phyloP scores from a whole-genome alignment of 2,797 vertebrate genomes.

The Falco columbarius region DNA sequence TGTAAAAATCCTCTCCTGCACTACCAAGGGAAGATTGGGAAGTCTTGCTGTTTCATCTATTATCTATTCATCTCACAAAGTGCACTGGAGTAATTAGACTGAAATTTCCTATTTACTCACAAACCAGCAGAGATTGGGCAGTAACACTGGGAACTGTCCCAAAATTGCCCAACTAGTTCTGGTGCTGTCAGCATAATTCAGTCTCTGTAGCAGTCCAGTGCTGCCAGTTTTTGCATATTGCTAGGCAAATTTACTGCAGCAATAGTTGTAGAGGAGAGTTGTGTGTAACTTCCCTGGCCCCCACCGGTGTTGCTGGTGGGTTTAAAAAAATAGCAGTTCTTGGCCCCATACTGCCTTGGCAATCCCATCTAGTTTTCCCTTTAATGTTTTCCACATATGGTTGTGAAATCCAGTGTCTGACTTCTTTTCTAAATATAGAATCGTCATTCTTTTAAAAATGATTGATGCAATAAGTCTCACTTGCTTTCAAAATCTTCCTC shows the following conservation, averaged over 20 bases:
- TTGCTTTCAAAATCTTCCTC: neutral
- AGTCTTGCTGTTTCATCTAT: neutral
- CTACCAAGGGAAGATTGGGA: neutral
- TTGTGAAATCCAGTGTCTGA: constrained; percentile 33
- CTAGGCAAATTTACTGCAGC: neutral
- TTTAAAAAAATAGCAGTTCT: neutral
- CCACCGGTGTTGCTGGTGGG: neutral
- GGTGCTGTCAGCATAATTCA: neutral
- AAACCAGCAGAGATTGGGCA: neutral
- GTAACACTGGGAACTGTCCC: neutral
- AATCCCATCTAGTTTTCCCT: neutral
- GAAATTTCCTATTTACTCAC: neutral
- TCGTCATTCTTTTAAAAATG: neutral
- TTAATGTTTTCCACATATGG: constrained; percentile 56
- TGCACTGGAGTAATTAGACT: neutral
- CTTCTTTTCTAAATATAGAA: constrained; percentile 23
- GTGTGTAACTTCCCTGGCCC: neutral
- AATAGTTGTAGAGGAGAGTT: neutral
- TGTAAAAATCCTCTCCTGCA: neutral
- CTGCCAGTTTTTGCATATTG: neutral
- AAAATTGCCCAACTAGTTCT: neutral
- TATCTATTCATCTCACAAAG: neutral
- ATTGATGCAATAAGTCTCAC: neutral
- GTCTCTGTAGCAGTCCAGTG: neutral
- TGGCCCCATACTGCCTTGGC: neutral